Percentiles rank a stretch among this genome's conserved stretches.
phyloP scores from a whole-genome alignment of 2,113 vertebrate species.

The Ginglymostoma cirratum region DNA sequence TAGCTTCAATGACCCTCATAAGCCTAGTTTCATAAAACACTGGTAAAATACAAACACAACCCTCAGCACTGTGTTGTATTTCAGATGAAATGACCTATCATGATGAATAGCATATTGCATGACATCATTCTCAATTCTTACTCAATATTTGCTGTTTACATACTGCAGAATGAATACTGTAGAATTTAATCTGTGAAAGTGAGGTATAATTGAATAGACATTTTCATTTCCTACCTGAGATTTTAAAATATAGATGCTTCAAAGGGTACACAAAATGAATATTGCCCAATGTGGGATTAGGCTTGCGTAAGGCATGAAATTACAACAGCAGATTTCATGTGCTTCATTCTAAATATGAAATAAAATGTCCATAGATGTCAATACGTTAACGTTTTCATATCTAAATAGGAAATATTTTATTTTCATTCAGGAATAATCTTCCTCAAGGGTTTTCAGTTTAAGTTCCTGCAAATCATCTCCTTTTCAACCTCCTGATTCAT shows the following conservation, averaged over 20 bases:
- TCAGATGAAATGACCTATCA: background rate
- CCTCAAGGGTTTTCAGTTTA: no score
- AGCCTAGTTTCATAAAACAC: background rate
- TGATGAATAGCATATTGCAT: background rate
- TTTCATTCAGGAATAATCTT: no score
- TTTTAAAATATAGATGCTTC: background rate
- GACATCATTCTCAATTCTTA: background rate
- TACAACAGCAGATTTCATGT: no score
- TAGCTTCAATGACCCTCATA: no score
- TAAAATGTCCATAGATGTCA: no score
- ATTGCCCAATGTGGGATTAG: no score
- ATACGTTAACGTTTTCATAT: no score
- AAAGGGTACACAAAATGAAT: background rate
- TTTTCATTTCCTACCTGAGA: background rate
- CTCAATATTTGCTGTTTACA: background rate
- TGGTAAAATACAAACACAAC: background rate
- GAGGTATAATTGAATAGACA: background rate
- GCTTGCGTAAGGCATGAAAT: no score
- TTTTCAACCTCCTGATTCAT: no score
- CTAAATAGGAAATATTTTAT: no score
- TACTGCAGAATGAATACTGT: background rate
- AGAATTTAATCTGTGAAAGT: background rate
- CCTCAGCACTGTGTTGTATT: background rate
- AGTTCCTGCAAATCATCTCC: no score
- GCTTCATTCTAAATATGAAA: no score